Base-by-base conservation (phyloP, 2,113 vertebrate genomes). In the Phodopus roborovskii region DNA sequence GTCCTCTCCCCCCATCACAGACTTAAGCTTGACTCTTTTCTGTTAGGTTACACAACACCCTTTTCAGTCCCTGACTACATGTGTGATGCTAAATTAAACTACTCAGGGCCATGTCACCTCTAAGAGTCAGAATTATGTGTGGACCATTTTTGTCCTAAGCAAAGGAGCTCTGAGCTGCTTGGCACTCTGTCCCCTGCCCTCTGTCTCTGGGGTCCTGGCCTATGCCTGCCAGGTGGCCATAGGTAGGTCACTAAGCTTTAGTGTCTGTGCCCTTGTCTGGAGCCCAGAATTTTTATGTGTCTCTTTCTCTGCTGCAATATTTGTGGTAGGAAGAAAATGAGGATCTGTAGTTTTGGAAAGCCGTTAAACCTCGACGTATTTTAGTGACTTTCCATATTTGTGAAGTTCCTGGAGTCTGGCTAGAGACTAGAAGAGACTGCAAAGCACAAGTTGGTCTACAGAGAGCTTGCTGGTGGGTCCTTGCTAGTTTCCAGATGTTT, bases 401-500 rank as follows among this genome's bases (percentile, higher is more conserved):
- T 5, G 24, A 50, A 60, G 16, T 3, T 48, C 75, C 50, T 5
- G 64, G 64, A 82, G 42, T 8, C 0, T 39, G 7, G 1, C 92
- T 28, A 16, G 53, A 9, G 30, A 0, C 16, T 3, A 20, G 42
- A 56, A 10, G 62, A 58, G 22, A 24, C 1, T 3, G 22, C 56
- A 20, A 33, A 78, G 12, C 17, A 13, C 1, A 22, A 56, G 48
- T 30, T 3, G 16, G n/a, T 19, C 48, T 62, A 22, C 4, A 7
- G 66, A 58, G 58, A 0, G 19, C 16, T 5, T 2, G 7, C 45
- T 0, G 15, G 4, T 0, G 0, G 86, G 15, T 30, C 75, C 64
- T 79, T 45, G 0, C 53, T 93, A 71, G 75, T 75, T 66, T 3
- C 20, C 58, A 36, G 24, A 22, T 62, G 13, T 33, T 88, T 19